Conservation (phyloP, 2,113 vertebrate species). For the Oostethus manadensis region DNA sequence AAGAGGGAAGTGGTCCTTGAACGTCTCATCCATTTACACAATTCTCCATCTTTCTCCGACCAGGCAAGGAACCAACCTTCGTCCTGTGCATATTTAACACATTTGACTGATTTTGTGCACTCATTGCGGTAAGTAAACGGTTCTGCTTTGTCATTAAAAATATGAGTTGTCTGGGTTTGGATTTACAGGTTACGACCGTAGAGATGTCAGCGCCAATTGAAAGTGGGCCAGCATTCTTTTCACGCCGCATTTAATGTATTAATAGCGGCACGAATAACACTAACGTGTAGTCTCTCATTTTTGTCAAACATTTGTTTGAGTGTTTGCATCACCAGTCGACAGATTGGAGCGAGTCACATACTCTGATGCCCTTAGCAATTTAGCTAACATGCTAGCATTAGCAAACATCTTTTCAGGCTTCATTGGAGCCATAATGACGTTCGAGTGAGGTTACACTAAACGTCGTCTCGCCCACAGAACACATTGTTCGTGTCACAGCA, state of each 20-base stretch:
- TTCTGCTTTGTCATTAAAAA: background rate
- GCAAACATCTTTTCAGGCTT: constrained; percentile 2
- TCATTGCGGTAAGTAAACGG: constrained; percentile 13
- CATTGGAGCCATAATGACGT: no score
- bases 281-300: background rate
- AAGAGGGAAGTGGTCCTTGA: constrained; percentile 10
- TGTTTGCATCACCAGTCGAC: background rate
- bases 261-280: background rate
- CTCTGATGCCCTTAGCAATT: constrained; percentile 29
- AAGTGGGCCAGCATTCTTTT: constrained; percentile 41
- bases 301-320: background rate
- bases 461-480: background rate
- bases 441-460: background rate
- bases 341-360: background rate
- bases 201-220: constrained; percentile 1
- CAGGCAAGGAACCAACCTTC: constrained; percentile 31
- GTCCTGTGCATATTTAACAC: constrained; percentile 6
- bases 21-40: constrained; percentile 25
- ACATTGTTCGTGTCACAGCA: no score
- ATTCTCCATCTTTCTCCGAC: constrained; percentile 60
- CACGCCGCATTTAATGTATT: constrained; percentile 4
- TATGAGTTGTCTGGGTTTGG: background rate
- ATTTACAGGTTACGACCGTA: background rate
- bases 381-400: constrained; percentile 30
- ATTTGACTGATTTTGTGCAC: background rate